Base-by-base conservation (phyloP, 2,113 vertebrate species). In the Phasianus colchicus region DNA sequence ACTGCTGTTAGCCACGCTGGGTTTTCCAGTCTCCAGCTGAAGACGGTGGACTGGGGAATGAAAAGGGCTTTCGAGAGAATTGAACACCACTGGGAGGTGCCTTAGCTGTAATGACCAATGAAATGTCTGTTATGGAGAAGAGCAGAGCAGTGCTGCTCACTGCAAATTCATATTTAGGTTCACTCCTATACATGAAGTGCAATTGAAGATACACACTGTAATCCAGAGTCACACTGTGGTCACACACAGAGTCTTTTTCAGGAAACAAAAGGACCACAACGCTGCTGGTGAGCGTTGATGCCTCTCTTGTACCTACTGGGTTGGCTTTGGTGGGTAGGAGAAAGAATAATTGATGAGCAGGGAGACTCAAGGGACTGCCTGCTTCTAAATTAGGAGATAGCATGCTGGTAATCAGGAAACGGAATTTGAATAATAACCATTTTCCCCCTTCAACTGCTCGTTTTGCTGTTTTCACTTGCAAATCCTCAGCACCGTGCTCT, bases 201-300 rank as follows among this genome's bases (percentile, higher is more conserved):
- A 21, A 10, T 15, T 25, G 16, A 9, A 66, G 71, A 19, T 29
- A n/a, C 2, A 20, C 0, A 16, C 32, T 19, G 2, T 14, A 5
- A 47, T 9, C 45, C 40, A 1, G 0, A 40, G n/a, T 18, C 4
- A 2, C 43, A 6, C n/a, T 18, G 7, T 18, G 40, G 14, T 48
- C 11, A 36, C 4, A 2, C 18, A 32, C 52, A 22, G 61, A 60
- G 45, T 19, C 24, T 38, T 43, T 63, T 36, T 11, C 34, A 14
- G 34, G 6, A 22, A 18, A 11, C 27, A 75, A 40, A 25, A 50
- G 14, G 32, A 60, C 13, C 43, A 6, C 9, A 3, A 11, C 2
- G 5, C 1, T 14, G 70, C 55, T 43, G 13, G 48, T 1, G 16
- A n/a, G 16, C 42, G 11, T 25, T 0, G 6, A 30, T 67, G 30